These are phyloP conservation scores for Dryoscopus gambensis DNA, from an alignment of 2,113 vertebrate species.

Conservation along the genomic window DNA sequence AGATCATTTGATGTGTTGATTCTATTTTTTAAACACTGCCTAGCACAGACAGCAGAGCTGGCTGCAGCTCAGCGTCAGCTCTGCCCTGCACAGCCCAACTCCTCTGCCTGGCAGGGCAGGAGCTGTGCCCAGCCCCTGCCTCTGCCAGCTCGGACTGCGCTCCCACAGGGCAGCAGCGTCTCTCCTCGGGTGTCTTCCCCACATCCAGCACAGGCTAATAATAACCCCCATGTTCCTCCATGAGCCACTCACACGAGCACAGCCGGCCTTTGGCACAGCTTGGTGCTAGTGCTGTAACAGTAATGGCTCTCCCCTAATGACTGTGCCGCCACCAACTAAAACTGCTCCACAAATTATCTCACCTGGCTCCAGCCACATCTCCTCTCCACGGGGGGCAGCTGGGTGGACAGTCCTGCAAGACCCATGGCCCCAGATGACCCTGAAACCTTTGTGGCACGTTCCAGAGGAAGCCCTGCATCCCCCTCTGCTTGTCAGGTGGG, in stretches of 20 bases:
- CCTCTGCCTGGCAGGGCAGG: background rate
- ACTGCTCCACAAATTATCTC: background rate
- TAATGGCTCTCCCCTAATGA: background rate
- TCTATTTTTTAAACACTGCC: constrained; percentile 37
- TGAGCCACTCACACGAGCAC: background rate
- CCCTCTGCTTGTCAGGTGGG: background rate
- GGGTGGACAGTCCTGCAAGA: background rate
- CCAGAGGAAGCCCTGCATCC: background rate
- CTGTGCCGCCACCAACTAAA: background rate
- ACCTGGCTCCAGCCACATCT: background rate
- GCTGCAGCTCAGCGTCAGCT: background rate
- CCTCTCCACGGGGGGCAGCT: background rate
- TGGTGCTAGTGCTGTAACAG: background rate
- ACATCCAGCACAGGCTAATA: background rate
- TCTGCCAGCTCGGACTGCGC: background rate
- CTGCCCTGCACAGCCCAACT: background rate
- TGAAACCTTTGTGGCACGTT: rapidly evolving
- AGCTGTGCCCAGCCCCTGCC: background rate
- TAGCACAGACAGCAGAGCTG: background rate
- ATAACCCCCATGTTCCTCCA: background rate
- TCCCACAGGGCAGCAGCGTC: background rate
- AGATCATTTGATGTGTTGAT: constrained; percentile 54
- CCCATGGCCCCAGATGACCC: background rate
- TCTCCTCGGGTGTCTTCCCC: background rate
- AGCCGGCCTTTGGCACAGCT: background rate